Evolutionary conservation across 2,888 invertebrate genomes (phyloP).

Genomic region (Cheiracanthium punctorium): DNA sequence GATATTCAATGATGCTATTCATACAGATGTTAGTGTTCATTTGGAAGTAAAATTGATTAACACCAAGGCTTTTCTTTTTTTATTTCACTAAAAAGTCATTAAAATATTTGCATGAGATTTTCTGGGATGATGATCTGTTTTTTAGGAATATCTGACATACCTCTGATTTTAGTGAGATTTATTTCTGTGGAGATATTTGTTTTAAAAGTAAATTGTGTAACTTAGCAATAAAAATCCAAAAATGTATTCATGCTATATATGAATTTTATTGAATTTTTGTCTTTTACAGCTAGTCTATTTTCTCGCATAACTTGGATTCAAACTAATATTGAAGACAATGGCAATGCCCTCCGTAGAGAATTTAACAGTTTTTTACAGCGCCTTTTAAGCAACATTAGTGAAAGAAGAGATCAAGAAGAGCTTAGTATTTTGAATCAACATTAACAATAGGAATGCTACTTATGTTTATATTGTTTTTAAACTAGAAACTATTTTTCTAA

Average conservation of each 20-base stretch:
- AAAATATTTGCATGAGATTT: too few species aligned
- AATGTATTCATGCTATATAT: background rate
- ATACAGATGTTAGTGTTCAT: too few species aligned
- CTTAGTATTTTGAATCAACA: constrained; percentile 71
- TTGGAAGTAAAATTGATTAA: too few species aligned
- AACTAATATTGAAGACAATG: constrained; percentile 80
- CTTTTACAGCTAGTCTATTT: constrained; percentile 80
- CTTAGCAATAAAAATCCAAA: background rate
- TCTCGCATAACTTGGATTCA: constrained; percentile 80
- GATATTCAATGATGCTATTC: too few species aligned
- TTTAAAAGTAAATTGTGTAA: too few species aligned
- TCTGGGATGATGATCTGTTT: too few species aligned
- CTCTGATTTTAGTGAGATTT: too few species aligned
- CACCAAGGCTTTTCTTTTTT: too few species aligned
- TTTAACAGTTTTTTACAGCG: constrained; percentile 76
- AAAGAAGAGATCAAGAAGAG: constrained; percentile 73
- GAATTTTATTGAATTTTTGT: background rate
- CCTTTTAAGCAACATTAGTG: constrained; percentile 69
- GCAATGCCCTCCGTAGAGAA: constrained; percentile 80
- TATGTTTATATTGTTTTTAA: too few species aligned
- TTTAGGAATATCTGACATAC: too few species aligned
- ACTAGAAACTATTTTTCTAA: too few species aligned
- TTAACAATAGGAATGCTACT: constrained; percentile 23
- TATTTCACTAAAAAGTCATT: too few species aligned
- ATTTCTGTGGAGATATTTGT: background rate